These are phyloP conservation scores for Drosophila nebulosa DNA, from an alignment of 1,140 invertebrate species.

Conservation along the genomic window DNA sequence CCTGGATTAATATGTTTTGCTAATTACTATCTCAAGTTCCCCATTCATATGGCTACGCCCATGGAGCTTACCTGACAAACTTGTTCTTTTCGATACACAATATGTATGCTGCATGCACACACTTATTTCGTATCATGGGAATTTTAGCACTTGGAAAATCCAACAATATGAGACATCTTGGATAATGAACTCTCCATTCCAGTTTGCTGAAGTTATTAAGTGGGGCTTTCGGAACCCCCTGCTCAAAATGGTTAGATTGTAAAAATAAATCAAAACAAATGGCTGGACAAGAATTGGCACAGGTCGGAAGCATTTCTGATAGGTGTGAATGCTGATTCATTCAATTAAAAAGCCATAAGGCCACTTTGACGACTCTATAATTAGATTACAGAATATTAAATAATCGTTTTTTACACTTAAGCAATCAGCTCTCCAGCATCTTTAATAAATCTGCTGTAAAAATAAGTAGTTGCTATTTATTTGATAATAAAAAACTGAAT, in stretches of 20 bases:
- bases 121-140: not conserved
- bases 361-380: not conserved
- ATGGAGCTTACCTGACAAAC: constrained; percentile 17
- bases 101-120: not conserved
- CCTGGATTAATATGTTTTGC: constrained; percentile 24
- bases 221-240: not conserved
- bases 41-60: constrained; percentile 31
- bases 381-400: not conserved
- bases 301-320: constrained; percentile 13
- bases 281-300: constrained; percentile 2
- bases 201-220: constrained; percentile 1
- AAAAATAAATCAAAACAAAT: not conserved
- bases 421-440: no score
- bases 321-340: not conserved
- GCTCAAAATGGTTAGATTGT: not conserved
- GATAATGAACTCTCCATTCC: not conserved
- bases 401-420: not conserved
- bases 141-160: not conserved
- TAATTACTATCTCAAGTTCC: constrained; percentile 20
- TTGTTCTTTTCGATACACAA: constrained; percentile 27
- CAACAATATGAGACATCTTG: constrained; percentile 3
- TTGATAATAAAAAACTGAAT: no score
- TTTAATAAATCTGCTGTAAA: no score
- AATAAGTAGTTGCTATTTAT: no score
- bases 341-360: constrained; percentile 4